Base-by-base conservation (phyloP, 2,797 vertebrate species). In the Todus mexicanus region DNA sequence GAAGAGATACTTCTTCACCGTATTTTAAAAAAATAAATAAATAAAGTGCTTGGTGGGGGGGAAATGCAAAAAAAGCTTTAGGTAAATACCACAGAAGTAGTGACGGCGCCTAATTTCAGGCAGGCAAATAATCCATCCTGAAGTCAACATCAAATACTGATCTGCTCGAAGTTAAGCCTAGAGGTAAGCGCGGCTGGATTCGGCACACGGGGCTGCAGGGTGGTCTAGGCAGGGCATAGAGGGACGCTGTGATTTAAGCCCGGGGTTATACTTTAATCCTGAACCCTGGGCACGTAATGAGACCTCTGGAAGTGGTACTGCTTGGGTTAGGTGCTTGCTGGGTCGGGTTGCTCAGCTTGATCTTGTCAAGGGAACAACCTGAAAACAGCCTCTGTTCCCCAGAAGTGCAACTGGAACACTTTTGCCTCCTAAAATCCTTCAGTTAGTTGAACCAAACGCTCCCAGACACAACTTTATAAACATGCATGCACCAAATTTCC, bases 21-120 rank as follows among this genome's bases (percentile, higher is more conserved):
- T 14, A 6, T 37, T 73, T 50, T 54, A 53, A 54, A 33, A 69
- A 88, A 89, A 45, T 25, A 72, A 93, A 89, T 25, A 63, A 92
- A 88, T 91, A 96, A 96, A 94, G 93, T 96, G 95, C 96, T 93
- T 83, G 29, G n/a, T n/a, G n/a, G n/a, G n/a, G n/a, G n/a, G 66
- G 26, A 81, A 78, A 81, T 4, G 18, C 38, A 33, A 50, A 53
- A 33, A 73, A 86, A 59, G 10, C 35, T 92, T 86, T 26, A 57
- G 59, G 70, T 84, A 66, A 87, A 57, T 27, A 31, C 3, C 66
- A 76, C 12, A 48, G 53, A 72, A 57, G 29, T 77, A 33, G 80
- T 14, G 53, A 37, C 35, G n/a, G 31, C 73, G 81, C 88, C 88
- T 82, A 5, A 33, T 42, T 27, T 37, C 38, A 84, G 88, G 68